phyloP scores from a whole-genome alignment of 1,140 invertebrate species.

The Euwallacea similis region DNA sequence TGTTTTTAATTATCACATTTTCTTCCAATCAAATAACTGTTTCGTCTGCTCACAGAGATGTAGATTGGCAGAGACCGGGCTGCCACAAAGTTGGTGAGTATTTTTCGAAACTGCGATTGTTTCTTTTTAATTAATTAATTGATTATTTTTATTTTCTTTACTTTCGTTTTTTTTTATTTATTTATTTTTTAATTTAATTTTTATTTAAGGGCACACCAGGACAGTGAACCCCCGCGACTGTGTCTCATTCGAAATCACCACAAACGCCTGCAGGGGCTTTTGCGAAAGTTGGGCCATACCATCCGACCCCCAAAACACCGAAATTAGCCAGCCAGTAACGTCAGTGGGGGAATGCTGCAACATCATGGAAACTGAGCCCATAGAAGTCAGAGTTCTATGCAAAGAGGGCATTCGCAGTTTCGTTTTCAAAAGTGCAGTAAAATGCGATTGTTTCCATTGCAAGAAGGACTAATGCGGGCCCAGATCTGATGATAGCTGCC shows the following conservation, averaged over 20 bases:
- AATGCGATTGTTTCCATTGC: constrained; percentile 83
- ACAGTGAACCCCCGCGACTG: constrained; percentile 80
- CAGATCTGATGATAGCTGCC: no score
- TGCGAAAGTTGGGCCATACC: constrained; percentile 81
- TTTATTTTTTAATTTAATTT: background rate
- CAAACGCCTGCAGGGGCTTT: constrained; percentile 84
- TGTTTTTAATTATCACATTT: constrained; percentile 45
- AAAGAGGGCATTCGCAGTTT: constrained; percentile 74
- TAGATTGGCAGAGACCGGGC: constrained; percentile 61
- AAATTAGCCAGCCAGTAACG: constrained; percentile 73
- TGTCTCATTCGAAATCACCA: constrained; percentile 79
- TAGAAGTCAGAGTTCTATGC: constrained; percentile 72
- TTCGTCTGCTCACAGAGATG: constrained; percentile 44
- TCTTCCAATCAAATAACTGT: constrained; percentile 40
- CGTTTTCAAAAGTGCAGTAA: constrained; percentile 79
- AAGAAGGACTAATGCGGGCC: constrained; percentile 68
- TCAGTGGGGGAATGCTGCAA: constrained; percentile 88
- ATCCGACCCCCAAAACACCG: constrained; percentile 65
- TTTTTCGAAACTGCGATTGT: constrained; percentile 5
- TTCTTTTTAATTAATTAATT: background rate
- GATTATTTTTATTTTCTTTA: constrained; percentile 1
- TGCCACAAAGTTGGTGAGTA: constrained; percentile 65
- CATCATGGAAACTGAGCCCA: constrained; percentile 82
- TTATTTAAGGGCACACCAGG: constrained; percentile 70
- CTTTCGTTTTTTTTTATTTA: constrained; percentile 3